Evolutionary conservation across 2,888 invertebrate genomes (phyloP).

Genomic region (Sisyra terminalis): DNA sequence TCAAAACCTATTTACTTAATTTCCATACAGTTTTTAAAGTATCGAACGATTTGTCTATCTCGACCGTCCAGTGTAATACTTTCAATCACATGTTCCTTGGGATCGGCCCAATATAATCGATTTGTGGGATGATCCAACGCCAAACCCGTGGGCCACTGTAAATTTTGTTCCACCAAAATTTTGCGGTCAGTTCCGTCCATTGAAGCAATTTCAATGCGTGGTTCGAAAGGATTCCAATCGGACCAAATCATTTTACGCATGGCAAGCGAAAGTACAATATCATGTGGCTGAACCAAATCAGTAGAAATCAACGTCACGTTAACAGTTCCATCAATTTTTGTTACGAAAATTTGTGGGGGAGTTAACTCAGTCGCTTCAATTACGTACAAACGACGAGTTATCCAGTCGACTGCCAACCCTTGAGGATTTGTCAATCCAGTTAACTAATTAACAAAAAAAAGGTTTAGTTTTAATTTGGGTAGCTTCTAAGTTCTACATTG

Average conservation of each 20-base stretch:
- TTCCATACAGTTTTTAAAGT: slow-evolving; percentile 23
- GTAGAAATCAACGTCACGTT: slow-evolving; percentile 34
- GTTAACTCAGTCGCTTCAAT: slow-evolving; percentile 39
- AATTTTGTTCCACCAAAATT: slow-evolving; percentile 36
- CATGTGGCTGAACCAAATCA: slow-evolving; percentile 45
- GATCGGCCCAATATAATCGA: slow-evolving; percentile 74
- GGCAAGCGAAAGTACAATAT: slow-evolving; percentile 49
- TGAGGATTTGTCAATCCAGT: slow-evolving; percentile 44
- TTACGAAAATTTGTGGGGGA: slow-evolving; percentile 23
- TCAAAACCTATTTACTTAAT: background rate
- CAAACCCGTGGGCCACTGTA: slow-evolving; percentile 59
- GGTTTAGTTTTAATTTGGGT: background rate
- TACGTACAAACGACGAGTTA: slow-evolving; percentile 50
- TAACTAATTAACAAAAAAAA: slow-evolving; percentile 21
- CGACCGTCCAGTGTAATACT: slow-evolving; percentile 49
- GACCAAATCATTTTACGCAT: slow-evolving; percentile 61
- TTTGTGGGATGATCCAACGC: slow-evolving; percentile 56
- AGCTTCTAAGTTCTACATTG: no score
- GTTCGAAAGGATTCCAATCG: slow-evolving; percentile 41
- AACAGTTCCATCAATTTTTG: slow-evolving; percentile 39
- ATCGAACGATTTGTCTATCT: slow-evolving; percentile 40
- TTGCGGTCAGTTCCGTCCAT: slow-evolving; percentile 45
- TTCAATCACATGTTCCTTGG: slow-evolving; percentile 57
- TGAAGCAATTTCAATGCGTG: slow-evolving; percentile 43
- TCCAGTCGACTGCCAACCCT: slow-evolving; percentile 60